These are phyloP conservation scores for Apodemus agrarius DNA, from an alignment of 2,797 vertebrate species.

Conservation along the genomic window DNA sequence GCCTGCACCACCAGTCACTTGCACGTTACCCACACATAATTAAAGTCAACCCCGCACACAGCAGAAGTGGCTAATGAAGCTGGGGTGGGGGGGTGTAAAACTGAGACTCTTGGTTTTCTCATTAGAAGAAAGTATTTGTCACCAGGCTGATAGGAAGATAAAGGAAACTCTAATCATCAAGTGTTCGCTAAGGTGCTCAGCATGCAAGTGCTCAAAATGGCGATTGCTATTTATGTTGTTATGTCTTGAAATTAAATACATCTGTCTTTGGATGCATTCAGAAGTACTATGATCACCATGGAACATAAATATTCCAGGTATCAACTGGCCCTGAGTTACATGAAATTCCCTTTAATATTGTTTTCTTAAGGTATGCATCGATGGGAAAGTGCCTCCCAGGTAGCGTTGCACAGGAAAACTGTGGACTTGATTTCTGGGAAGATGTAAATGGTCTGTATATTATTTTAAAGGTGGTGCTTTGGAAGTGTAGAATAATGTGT, in stretches of 20 bases:
- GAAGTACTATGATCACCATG: constrained; percentile 43
- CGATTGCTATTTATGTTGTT: constrained; percentile 35
- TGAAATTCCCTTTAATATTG: constrained; percentile 46
- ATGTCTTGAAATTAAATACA: constrained; percentile 44
- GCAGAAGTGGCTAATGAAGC: not conserved
- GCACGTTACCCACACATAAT: not conserved
- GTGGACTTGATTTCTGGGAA: constrained; percentile 2
- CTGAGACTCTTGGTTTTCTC: not conserved
- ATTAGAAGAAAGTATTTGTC: not conserved
- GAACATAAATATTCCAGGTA: constrained; percentile 25
- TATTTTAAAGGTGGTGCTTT: constrained; percentile 36
- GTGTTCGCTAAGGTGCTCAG: not conserved
- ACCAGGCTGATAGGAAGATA: not conserved
- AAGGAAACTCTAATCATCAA: not conserved
- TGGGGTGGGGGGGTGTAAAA: not conserved
- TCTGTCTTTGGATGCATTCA: not conserved
- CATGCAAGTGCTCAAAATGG: not conserved
- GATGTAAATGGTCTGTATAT: not conserved
- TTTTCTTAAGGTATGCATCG: not conserved
- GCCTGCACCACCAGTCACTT: not conserved
- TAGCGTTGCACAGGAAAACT: not conserved
- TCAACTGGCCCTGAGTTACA: not conserved
- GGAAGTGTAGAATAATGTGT: not conserved
- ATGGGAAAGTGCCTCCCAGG: not conserved
- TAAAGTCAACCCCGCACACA: not conserved